A percentile compares a stretch with the other conserved stretches of the same genome.
Evolutionary conservation across 1,140 invertebrate genomes (phyloP).

Genomic region (Hestina assimilis): DNA sequence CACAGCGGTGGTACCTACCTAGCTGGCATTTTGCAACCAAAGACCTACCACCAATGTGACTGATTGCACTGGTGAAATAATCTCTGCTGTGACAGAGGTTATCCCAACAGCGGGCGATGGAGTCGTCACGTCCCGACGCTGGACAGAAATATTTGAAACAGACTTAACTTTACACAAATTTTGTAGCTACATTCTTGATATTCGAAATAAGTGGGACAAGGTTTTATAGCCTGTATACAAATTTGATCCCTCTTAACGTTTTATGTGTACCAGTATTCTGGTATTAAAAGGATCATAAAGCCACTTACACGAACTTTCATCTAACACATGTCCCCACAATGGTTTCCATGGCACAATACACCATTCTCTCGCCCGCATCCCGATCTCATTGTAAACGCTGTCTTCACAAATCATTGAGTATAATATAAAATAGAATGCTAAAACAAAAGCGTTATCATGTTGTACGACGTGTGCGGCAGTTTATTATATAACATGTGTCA

Average conservation of each 20-base stretch:
- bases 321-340: conserved; percentile 36
- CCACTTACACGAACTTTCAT: conserved; percentile 16
- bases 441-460: conserved; percentile 27
- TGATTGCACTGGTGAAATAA: too few species aligned
- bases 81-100: too few species aligned
- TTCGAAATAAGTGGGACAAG: too few species aligned
- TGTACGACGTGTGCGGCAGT: conserved; percentile 33
- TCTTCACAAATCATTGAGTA: conserved; percentile 33
- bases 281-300: conserved; percentile 14
- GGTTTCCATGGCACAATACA: conserved; percentile 16
- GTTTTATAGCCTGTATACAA: not conserved
- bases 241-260: not conserved
- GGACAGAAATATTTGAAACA: too few species aligned
- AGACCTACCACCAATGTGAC: too few species aligned
- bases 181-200: not conserved
- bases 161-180: not conserved
- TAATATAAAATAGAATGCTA: conserved; percentile 27
- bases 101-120: too few species aligned
- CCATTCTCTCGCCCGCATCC: conserved; percentile 41
- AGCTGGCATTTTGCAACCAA: too few species aligned
- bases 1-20: too few species aligned
- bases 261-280: not conserved
- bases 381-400: conserved; percentile 28
- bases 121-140: too few species aligned
- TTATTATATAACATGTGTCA: conserved; percentile 27